Percentiles rank a stretch among this genome's conserved stretches.
Evolutionary conservation across 2,113 vertebrate genomes (phyloP).

Genomic region (Phyllostomus discolor): DNA sequence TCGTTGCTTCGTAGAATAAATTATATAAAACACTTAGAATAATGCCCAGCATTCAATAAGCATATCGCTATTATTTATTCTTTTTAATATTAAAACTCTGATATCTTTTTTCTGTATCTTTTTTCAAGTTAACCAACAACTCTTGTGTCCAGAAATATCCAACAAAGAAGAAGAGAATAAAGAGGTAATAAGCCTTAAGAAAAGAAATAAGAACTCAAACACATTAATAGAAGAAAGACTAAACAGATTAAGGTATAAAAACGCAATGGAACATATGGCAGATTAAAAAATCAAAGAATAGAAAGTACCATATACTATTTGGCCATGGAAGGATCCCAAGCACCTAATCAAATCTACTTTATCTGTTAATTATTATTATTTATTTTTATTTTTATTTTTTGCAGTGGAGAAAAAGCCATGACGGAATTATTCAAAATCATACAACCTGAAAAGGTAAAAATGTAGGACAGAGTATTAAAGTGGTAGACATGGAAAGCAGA

Average conservation of each 20-base stretch:
- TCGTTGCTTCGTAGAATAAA: background rate
- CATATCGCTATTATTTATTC: background rate
- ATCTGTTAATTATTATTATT: background rate
- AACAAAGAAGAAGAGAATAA: background rate
- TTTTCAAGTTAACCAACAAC: background rate
- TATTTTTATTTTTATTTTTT: background rate
- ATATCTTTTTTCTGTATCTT: background rate
- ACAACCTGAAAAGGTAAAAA: background rate
- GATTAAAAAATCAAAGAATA: background rate
- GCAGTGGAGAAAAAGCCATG: background rate
- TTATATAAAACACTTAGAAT: background rate
- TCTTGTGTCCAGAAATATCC: background rate
- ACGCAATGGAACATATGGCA: background rate
- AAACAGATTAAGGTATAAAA: background rate
- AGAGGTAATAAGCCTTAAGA: background rate
- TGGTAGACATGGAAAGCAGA: background rate
- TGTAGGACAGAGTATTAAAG: background rate
- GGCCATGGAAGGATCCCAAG: background rate
- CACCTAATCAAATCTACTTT: background rate
- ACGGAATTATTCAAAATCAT: conserved; percentile 19
- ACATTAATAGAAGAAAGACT: background rate
- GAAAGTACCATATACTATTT: background rate
- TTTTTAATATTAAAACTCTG: conserved; percentile 23
- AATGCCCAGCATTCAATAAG: background rate
- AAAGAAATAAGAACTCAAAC: background rate